Evolutionary conservation across 2,888 invertebrate species (phyloP), one percentile per base, ranked within the genome.

Genomic region (Xylota sylvarum): DNA sequence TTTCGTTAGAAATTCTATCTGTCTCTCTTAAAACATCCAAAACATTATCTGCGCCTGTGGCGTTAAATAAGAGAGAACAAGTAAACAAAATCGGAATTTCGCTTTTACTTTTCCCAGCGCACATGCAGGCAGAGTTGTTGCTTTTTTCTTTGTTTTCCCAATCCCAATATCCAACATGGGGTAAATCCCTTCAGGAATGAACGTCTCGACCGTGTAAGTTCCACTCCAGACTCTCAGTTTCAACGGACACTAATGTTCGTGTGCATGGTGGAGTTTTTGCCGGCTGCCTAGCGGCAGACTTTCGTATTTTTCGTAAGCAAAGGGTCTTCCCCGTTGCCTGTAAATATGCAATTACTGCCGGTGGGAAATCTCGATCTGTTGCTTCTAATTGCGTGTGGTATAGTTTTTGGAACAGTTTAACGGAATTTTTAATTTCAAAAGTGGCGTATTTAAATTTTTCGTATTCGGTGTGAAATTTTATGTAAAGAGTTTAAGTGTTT

Each of bases 71-170:
- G 43, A 35, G 55, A 48, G 23, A 32, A 30, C 14, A 32, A n/a
- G 48, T 64, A 64, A 80, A 84, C 64, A 84, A 80, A 80, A 84
- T 69, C 74, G 70, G 74, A 84, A 12, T 48, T 84, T 84, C 80
- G 55, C 84, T 84, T 84, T 84, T 74, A 79, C 79, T 79, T 84
- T 83, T 55, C 10, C 67, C 35, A 50, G n/a, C 4, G 14, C 58
- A 48, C 58, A 48, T 58, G 9, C 12, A 30, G 23, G 23, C 23
- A 23, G 60, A 67, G 74, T 79, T 84, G 80, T 80, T 84, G 73
- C 58, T 84, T 37, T 37, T 35, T 32, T 4, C 6, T 46, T 73
- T 79, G 27, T 60, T 48, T 78, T 23, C 14, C 46, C 17, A 32
- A 50, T 32, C 3, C 23, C 23, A 23, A 23, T 23, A 2, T 1